A percentile compares a stretch with the other conserved stretches of the same genome.
phyloP scores from a whole-genome alignment of 2,888 invertebrate genomes.

The Ichneumoninae sp. region DNA sequence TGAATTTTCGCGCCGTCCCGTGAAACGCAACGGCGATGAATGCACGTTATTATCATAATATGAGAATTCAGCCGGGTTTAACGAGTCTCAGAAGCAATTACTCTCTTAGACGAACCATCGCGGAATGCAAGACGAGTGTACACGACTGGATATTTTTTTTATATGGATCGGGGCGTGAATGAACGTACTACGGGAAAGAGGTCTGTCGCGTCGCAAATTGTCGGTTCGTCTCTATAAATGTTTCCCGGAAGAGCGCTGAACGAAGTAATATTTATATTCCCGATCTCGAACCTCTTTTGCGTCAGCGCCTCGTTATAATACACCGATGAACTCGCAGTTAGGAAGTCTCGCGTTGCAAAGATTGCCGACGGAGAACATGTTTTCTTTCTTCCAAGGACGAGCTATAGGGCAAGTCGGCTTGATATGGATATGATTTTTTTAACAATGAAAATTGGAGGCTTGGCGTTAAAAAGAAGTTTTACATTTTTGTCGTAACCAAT shows the following conservation, averaged over 20 bases:
- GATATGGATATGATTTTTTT: too few species aligned
- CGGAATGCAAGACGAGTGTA: not conserved
- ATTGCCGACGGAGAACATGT: not conserved
- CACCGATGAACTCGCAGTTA: not conserved
- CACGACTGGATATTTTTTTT: not conserved
- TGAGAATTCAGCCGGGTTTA: not conserved
- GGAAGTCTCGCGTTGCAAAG: not conserved
- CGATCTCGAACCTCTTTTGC: not conserved
- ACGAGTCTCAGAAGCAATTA: conserved; percentile 1
- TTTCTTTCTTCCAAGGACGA: not conserved
- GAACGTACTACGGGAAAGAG: not conserved
- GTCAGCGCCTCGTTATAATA: not conserved
- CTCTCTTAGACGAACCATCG: not conserved
- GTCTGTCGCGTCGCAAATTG: not conserved
- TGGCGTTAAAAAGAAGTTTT: too few species aligned
- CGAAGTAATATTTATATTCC: not conserved
- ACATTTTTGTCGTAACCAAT: too few species aligned
- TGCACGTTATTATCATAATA: not conserved
- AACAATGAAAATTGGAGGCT: too few species aligned
- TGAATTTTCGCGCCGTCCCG: not conserved
- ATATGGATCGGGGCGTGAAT: not conserved
- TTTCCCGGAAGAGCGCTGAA: not conserved
- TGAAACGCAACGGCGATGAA: not conserved
- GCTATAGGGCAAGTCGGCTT: too few species aligned
- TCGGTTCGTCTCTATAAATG: not conserved